phyloP scores from a whole-genome alignment of 2,888 invertebrate species.

The Cerastis rubricosa region DNA sequence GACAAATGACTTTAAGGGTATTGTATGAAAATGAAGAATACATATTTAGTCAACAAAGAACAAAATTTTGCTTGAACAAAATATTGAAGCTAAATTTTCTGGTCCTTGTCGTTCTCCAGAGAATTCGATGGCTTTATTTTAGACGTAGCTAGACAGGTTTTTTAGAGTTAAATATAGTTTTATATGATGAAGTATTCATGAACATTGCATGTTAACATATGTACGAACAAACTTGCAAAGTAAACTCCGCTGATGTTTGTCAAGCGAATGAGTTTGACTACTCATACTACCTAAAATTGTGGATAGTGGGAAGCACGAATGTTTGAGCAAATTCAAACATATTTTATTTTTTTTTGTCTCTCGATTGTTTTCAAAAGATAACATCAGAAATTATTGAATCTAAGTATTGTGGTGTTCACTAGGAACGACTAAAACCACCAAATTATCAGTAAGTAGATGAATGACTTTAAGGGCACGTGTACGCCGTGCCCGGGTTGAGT shows the following conservation, averaged over 20 bases:
- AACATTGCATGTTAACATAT: constrained; percentile 52
- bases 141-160: constrained; percentile 17
- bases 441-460: too few species aligned
- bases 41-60: constrained; percentile 13
- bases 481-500: too few species aligned
- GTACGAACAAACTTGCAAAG: constrained; percentile 38
- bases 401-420: too few species aligned
- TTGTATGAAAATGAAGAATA: constrained; percentile 15
- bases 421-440: too few species aligned
- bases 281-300: constrained; percentile 46
- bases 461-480: too few species aligned
- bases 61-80: constrained; percentile 7
- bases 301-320: constrained; percentile 18
- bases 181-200: constrained; percentile 53
- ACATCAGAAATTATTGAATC: too few species aligned
- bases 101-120: constrained; percentile 1
- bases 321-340: constrained; percentile 16
- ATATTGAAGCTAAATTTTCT: constrained; percentile 18
- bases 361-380: not conserved
- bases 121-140: constrained; percentile 35
- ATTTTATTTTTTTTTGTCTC: not conserved
- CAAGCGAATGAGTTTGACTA: constrained; percentile 61
- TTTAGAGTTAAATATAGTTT: constrained; percentile 24
- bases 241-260: constrained; percentile 52
- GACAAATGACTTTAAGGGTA: too few species aligned